Base-by-base conservation (phyloP, 2,113 vertebrate genomes). In the Sialia sialis region DNA sequence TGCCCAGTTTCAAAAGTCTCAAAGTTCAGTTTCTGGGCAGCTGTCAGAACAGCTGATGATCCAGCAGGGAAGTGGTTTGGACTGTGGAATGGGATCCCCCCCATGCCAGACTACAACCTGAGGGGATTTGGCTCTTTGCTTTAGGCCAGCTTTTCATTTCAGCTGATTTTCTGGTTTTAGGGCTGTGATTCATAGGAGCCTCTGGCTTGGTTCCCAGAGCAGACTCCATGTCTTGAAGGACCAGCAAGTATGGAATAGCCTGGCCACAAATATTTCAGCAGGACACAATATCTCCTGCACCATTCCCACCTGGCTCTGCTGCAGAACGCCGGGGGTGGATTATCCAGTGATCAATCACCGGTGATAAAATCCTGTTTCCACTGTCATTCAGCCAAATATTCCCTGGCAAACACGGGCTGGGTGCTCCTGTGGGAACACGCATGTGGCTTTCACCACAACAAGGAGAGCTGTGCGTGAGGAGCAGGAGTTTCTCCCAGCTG, bases 91-190 rank as follows among this genome's bases (percentile, higher is more conserved):
- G 16, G 83, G 60, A 22, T 59, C 38, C 39, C 25, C 22, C 13
- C 0, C 23, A 17, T 38, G 14, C 0, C 0, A 51, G n/a, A 17
- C 48, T 21, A 1, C 0, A 0, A 20, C 70, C 68, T 18, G 18
- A 43, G 76, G n/a, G 20, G 32, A 6, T 76, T 56, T 63, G 16
- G 16, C 48, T 62, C 75, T 58, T 69, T 26, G 55, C 68, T 95
- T 77, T 30, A 48, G 92, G 56, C 27, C 56, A 49, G 6, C 25
- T 15, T 75, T 26, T 72, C 22, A 7, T 59, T 77, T 49, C 80
- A 46, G 16, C 30, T 54, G 82, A 13, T 44, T 26, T 60, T 34
- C 54, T 51, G 8, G 39, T 30, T 18, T 36, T 64, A 66, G 64
- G 56, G 84, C 41, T 13, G 1, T n/a, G 87, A 80, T 55, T 92